Evolutionary conservation across 2,888 invertebrate species (phyloP).

Genomic region (Serripes groenlandicus): DNA sequence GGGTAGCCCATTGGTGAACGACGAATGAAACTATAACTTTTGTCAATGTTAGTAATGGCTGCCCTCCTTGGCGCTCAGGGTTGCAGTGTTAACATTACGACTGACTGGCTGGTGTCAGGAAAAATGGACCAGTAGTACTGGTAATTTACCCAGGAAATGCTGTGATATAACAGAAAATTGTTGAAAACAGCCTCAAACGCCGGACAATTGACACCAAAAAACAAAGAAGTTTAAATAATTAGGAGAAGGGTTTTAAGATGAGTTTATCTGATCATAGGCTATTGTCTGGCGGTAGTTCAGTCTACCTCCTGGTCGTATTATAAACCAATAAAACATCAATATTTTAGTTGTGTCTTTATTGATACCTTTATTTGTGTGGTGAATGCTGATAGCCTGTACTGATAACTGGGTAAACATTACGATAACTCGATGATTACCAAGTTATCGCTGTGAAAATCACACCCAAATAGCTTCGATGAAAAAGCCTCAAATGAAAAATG

Average conservation of each 20-base stretch:
- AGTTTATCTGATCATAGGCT: slow-evolving; percentile 25
- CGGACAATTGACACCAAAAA: too few species aligned
- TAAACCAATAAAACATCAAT: slow-evolving; percentile 59
- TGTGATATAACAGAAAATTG: too few species aligned
- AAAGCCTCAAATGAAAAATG: slow-evolving; percentile 19
- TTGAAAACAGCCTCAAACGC: too few species aligned
- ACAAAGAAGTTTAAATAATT: neutral
- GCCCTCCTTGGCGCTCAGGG: too few species aligned
- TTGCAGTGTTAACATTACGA: too few species aligned
- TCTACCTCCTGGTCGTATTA: slow-evolving; percentile 41
- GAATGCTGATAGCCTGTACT: slow-evolving; percentile 17
- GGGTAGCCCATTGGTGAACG: too few species aligned
- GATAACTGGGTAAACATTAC: slow-evolving; percentile 30
- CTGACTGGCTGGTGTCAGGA: too few species aligned
- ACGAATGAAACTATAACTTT: too few species aligned
- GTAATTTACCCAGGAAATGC: too few species aligned
- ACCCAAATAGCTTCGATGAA: neutral
- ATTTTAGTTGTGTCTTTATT: slow-evolving; percentile 57
- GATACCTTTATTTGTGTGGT: slow-evolving; percentile 21
- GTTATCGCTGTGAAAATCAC: slow-evolving; percentile 27
- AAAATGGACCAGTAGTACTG: too few species aligned
- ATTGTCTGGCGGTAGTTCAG: slow-evolving; percentile 27
- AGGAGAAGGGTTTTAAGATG: slow-evolving; percentile 9
- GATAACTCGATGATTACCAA: slow-evolving; percentile 26
- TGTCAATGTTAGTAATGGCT: too few species aligned